Percentiles rank a stretch among this genome's conserved stretches.
Conservation (phyloP, 1,140 invertebrate species). For the Zaprionus lachaisei region DNA sequence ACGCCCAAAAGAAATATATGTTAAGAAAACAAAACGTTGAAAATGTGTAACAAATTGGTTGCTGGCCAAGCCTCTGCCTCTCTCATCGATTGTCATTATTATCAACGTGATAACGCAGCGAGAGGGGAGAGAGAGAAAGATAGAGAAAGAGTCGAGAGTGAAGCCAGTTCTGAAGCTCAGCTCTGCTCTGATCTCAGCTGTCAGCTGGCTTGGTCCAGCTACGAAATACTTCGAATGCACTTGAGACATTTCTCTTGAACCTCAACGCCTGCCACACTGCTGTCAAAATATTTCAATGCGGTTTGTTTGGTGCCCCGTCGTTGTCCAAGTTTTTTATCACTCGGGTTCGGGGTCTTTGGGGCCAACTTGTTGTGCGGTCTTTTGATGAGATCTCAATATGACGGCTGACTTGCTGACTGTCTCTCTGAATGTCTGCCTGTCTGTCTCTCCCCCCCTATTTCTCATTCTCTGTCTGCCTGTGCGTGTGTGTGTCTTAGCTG, state of each 20-base stretch:
- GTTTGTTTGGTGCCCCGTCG: constrained; percentile 15
- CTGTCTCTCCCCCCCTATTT: neutral
- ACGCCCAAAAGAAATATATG: constrained; percentile 2
- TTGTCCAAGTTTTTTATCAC: constrained; percentile 21
- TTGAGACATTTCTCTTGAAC: constrained; percentile 82
- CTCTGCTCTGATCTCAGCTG: constrained; percentile 39
- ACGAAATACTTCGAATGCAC: constrained; percentile 77
- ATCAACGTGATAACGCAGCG: constrained; percentile 76
- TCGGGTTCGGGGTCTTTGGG: constrained; percentile 17
- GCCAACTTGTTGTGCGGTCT: constrained; percentile 75
- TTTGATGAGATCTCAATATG: constrained; percentile 82
- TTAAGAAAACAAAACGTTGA: neutral
- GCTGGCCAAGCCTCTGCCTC: constrained; percentile 25
- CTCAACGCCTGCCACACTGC: constrained; percentile 78
- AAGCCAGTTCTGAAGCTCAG: constrained; percentile 17
- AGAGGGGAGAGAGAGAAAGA: constrained; percentile 29
- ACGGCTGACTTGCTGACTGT: constrained; percentile 55
- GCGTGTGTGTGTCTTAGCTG: constrained; percentile 12
- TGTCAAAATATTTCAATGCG: constrained; percentile 81
- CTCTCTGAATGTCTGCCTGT: constrained; percentile 22
- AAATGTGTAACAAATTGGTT: constrained; percentile 30
- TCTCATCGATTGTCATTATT: constrained; percentile 70
- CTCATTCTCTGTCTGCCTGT: constrained; percentile 1
- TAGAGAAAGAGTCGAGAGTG: neutral
- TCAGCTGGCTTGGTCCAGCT: constrained; percentile 60